Conservation (phyloP, 2,888 invertebrate genomes). For the Oscheius myriophilus region DNA sequence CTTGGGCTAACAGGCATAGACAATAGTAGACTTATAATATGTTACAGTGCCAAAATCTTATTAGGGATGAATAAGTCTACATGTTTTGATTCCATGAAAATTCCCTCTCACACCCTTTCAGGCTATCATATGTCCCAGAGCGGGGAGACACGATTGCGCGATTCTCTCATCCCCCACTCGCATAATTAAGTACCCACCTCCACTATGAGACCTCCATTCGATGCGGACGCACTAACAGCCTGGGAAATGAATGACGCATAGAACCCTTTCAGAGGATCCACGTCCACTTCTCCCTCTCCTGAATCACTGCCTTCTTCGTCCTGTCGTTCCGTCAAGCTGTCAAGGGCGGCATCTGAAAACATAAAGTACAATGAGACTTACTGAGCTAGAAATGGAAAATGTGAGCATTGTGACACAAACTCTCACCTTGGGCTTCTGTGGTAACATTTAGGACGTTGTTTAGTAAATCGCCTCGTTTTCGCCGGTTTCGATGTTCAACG, state of each 20-base stretch:
- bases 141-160: no score
- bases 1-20: no score
- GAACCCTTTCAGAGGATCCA: constrained; percentile 32
- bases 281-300: constrained; percentile 29
- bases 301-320: constrained; percentile 32
- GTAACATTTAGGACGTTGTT: constrained; percentile 28
- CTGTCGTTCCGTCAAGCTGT: constrained; percentile 21
- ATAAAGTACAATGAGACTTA: not conserved
- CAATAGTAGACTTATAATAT: no score
- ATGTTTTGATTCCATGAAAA: no score
- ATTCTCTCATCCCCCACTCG: not conserved
- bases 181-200: not conserved
- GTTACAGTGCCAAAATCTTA: no score
- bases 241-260: constrained; percentile 28
- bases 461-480: constrained; percentile 31
- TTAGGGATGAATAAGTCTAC: no score
- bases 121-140: no score
- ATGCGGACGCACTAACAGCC: not conserved
- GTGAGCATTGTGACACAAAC: not conserved
- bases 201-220: constrained; percentile 18
- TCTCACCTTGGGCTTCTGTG: constrained; percentile 19
- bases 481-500: constrained; percentile 48
- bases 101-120: no score
- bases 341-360: constrained; percentile 1
- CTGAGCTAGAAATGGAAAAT: not conserved